phyloP scores from a whole-genome alignment of 2,797 vertebrate species.

The Erpetoichthys calabaricus region DNA sequence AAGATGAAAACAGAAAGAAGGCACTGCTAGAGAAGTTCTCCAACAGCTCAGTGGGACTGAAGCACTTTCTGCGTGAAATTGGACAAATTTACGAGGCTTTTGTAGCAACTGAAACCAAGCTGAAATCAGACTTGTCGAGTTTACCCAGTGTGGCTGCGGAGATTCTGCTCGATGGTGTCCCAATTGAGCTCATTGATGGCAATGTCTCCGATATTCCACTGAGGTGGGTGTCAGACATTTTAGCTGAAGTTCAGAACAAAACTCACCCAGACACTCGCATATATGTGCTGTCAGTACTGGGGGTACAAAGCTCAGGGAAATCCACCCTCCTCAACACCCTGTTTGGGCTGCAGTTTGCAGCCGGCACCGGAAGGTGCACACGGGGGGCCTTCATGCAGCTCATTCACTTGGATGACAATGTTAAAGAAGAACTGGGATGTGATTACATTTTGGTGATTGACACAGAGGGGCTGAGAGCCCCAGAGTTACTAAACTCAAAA shows the following conservation, averaged over 20 bases:
- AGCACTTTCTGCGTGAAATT: no score
- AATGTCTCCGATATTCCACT: no score
- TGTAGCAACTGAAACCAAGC: no score
- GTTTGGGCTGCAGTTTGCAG: conserved; percentile 51
- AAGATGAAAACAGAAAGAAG: background rate
- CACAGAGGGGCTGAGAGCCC: conserved; percentile 37
- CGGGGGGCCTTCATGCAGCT: conserved; percentile 36
- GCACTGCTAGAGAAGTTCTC: no score
- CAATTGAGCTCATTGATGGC: no score
- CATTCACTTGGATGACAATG: no score
- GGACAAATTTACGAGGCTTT: no score
- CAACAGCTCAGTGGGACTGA: no score
- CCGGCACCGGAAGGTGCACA: conserved; percentile 24
- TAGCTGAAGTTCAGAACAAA: conserved; percentile 16
- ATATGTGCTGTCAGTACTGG: conserved; percentile 48
- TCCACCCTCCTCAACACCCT: conserved; percentile 36
- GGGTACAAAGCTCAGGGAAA: conserved; percentile 31
- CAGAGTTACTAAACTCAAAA: conserved; percentile 16
- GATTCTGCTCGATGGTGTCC: no score
- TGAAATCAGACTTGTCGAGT: no score
- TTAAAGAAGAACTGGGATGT: conserved; percentile 9
- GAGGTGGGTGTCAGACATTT: no score
- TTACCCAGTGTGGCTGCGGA: no score
- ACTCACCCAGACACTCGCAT: conserved; percentile 30
- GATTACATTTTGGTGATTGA: conserved; percentile 41